Evolutionary conservation across 2,888 invertebrate species (phyloP).

Genomic region (Sphaerophoria taeniata): DNA sequence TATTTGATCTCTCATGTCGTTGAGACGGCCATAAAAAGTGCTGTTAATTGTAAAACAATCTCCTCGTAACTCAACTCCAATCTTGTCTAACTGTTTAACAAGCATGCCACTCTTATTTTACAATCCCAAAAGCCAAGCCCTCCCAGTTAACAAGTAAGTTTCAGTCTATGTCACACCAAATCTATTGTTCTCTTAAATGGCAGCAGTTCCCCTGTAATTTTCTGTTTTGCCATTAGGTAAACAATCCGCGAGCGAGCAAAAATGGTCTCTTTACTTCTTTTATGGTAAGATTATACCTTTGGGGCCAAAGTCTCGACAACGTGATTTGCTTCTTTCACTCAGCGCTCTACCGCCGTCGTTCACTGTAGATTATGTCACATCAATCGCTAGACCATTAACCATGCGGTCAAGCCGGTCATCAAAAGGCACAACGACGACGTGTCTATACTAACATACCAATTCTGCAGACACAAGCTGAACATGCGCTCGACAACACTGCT

Average conservation of each 20-base stretch:
- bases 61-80: neutral
- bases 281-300: slow-evolving; percentile 5
- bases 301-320: neutral
- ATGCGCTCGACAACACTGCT: slow-evolving; percentile 11
- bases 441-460: neutral
- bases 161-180: slow-evolving; percentile 31
- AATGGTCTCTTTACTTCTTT: neutral
- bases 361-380: slow-evolving; percentile 64
- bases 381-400: slow-evolving; percentile 65
- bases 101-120: slow-evolving; percentile 1
- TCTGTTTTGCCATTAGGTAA: neutral
- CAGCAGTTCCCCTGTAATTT: slow-evolving; percentile 12
- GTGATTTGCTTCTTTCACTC: slow-evolving; percentile 63
- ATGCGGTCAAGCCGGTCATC: slow-evolving; percentile 63
- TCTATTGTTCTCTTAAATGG: slow-evolving; percentile 44
- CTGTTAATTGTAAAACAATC: slow-evolving; percentile 12
- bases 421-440: slow-evolving; percentile 18
- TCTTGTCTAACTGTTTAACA: slow-evolving; percentile 7
- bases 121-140: slow-evolving; percentile 44
- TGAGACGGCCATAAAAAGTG: neutral
- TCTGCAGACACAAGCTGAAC: neutral
- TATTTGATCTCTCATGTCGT: neutral
- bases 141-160: slow-evolving; percentile 12
- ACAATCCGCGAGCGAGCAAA: slow-evolving; percentile 33
- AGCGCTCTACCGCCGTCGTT: slow-evolving; percentile 22